Evolutionary conservation across 2,113 vertebrate species (phyloP).

Genomic region (Dasyprocta punctata): DNA sequence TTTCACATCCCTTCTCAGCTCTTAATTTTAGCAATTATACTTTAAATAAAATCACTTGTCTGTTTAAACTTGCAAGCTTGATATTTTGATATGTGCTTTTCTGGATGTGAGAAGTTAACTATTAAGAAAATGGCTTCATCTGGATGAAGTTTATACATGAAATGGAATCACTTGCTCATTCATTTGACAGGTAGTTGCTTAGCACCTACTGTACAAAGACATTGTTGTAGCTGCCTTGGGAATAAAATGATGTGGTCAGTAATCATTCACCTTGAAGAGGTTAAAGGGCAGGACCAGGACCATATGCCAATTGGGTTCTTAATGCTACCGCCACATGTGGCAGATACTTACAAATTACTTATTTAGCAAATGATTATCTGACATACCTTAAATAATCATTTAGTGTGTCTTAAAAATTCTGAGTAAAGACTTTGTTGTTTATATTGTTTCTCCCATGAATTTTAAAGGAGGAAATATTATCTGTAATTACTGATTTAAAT

Average conservation of each 20-base stretch:
- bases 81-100: not conserved
- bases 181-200: not conserved
- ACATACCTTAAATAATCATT: not conserved
- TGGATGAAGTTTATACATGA: not conserved
- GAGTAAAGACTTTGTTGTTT: not conserved
- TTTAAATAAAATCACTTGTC: conserved; percentile 29
- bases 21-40: not conserved
- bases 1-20: not conserved
- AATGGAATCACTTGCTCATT: not conserved
- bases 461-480: not conserved
- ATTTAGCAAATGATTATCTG: not conserved
- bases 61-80: not conserved
- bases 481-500: not conserved
- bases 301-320: not conserved
- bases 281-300: not conserved
- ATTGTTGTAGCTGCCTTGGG: not conserved
- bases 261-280: not conserved
- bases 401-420: not conserved
- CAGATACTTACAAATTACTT: not conserved
- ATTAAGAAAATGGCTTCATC: not conserved
- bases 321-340: not conserved
- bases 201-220: not conserved
- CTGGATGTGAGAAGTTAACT: not conserved
- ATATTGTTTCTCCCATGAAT: not conserved
- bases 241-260: not conserved